Conservation (phyloP, 2,113 vertebrate species). For the Brachyhypopomus occidentalis region DNA sequence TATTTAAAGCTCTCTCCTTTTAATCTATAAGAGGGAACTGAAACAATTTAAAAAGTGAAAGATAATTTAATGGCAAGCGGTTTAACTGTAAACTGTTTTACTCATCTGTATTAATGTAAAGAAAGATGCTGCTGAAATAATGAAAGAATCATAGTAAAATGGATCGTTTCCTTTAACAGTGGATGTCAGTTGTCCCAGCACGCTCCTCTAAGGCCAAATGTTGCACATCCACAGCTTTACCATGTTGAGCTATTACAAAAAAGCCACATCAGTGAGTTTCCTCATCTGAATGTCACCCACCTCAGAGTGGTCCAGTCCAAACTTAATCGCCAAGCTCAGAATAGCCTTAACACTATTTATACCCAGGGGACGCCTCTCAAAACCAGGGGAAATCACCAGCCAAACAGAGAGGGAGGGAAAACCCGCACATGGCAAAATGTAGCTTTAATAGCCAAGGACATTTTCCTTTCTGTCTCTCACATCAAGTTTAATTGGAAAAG, state of each 20-base stretch:
- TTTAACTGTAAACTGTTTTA: too few relatives aligned
- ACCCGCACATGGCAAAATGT: constrained; percentile 72
- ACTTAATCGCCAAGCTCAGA: constrained; percentile 43
- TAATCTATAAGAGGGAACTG: too few relatives aligned
- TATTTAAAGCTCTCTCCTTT: too few relatives aligned
- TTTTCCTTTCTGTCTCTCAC: constrained; percentile 69
- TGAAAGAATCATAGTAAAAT: too few relatives aligned
- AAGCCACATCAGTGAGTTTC: constrained; percentile 12
- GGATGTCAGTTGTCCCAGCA: too few relatives aligned
- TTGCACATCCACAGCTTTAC: not conserved
- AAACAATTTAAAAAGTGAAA: too few relatives aligned
- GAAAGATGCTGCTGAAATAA: too few relatives aligned
- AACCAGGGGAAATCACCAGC: constrained; percentile 68
- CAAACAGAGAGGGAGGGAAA: constrained; percentile 37
- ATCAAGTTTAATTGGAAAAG: constrained; percentile 89
- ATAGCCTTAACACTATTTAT: not conserved
- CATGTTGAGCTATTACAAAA: constrained; percentile 11
- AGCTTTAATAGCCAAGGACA: constrained; percentile 76
- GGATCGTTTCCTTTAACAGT: too few relatives aligned
- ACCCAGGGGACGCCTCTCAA: constrained; percentile 60
- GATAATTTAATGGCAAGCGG: too few relatives aligned
- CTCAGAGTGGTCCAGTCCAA: not conserved
- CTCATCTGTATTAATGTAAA: too few relatives aligned
- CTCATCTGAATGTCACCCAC: constrained; percentile 11
- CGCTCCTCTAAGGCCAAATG: too few relatives aligned